phyloP scores from a whole-genome alignment of 2,113 vertebrate genomes.

The Typhlomys cinereus region DNA sequence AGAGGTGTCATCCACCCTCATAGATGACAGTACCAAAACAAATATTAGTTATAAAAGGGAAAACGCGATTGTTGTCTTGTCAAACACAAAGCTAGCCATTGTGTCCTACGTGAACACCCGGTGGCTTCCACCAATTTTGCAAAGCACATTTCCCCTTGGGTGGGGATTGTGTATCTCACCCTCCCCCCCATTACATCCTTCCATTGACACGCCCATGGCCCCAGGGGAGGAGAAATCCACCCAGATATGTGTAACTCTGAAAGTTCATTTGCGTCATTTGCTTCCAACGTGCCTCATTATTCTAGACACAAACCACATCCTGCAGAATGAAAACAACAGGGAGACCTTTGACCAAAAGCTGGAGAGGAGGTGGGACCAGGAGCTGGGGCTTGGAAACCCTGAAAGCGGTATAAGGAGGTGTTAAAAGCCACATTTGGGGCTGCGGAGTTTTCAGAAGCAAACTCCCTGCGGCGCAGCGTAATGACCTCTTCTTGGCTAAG shows the following conservation, averaged over 20 bases:
- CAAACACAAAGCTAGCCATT: constrained; percentile 85
- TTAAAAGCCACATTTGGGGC: constrained; percentile 79
- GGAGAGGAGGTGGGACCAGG: constrained; percentile 54
- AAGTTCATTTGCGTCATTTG: constrained; percentile 92
- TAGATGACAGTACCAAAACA: constrained; percentile 82
- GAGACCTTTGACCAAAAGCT: constrained; percentile 83
- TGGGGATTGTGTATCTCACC: constrained; percentile 84
- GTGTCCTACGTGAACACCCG: constrained; percentile 86
- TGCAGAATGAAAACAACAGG: constrained; percentile 92
- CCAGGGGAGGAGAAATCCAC: constrained; percentile 85
- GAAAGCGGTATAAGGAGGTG: constrained; percentile 73
- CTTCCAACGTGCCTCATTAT: constrained; percentile 86
- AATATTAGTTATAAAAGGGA: constrained; percentile 80
- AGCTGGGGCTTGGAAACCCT: constrained; percentile 23
- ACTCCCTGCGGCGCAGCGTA: constrained; percentile 81
- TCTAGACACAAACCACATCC: constrained; percentile 90
- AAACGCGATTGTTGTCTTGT: constrained; percentile 87
- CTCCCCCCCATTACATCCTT: constrained; percentile 84
- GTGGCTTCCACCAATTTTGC: constrained; percentile 88
- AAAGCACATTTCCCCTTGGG: constrained; percentile 86
- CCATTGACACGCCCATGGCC: constrained; percentile 83
- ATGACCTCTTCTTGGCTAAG: constrained; percentile 85
- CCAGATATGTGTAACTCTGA: constrained; percentile 88
- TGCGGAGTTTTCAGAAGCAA: constrained; percentile 83
- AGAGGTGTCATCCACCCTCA: constrained; percentile 82